Percentiles rank a stretch among this genome's conserved stretches.
Evolutionary conservation across 2,888 invertebrate species (phyloP).

Genomic region (Allygus modestus): DNA sequence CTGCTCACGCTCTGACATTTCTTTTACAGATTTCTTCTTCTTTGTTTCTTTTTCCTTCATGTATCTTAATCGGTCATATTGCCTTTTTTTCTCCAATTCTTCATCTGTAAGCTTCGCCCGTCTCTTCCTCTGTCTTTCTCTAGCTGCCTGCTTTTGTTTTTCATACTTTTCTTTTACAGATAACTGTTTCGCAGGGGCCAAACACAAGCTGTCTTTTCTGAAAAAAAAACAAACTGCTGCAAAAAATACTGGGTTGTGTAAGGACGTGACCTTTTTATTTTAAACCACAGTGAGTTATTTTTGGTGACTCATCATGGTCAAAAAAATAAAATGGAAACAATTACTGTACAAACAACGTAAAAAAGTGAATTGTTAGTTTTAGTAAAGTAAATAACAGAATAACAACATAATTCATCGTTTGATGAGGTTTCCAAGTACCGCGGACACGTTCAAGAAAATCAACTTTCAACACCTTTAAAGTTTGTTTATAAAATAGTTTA

Average conservation of each 20-base stretch:
- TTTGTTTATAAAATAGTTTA: too few species aligned
- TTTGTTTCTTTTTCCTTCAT: conserved; percentile 17
- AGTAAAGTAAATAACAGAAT: too few species aligned
- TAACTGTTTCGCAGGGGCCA: not conserved
- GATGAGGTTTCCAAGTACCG: too few species aligned
- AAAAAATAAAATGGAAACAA: too few species aligned
- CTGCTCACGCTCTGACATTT: not conserved
- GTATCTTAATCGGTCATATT: not conserved
- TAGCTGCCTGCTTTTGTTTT: not conserved
- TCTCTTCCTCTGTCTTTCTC: conserved; percentile 26
- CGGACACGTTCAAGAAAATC: too few species aligned
- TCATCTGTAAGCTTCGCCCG: not conserved
- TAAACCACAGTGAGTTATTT: too few species aligned
- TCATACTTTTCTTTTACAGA: not conserved
- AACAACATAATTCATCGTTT: too few species aligned
- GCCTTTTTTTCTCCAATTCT: not conserved
- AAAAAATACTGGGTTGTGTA: not conserved
- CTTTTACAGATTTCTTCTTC: not conserved
- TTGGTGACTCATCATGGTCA: too few species aligned
- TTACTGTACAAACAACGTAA: too few species aligned
- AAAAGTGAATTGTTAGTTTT: too few species aligned
- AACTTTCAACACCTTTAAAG: too few species aligned
- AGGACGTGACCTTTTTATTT: not conserved
- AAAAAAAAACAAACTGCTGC: too few species aligned
- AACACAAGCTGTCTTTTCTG: not conserved